Evolutionary conservation across 2,888 invertebrate genomes (phyloP), one percentile per base, ranked within the genome.

Genomic region (Odontomyia ornata): DNA sequence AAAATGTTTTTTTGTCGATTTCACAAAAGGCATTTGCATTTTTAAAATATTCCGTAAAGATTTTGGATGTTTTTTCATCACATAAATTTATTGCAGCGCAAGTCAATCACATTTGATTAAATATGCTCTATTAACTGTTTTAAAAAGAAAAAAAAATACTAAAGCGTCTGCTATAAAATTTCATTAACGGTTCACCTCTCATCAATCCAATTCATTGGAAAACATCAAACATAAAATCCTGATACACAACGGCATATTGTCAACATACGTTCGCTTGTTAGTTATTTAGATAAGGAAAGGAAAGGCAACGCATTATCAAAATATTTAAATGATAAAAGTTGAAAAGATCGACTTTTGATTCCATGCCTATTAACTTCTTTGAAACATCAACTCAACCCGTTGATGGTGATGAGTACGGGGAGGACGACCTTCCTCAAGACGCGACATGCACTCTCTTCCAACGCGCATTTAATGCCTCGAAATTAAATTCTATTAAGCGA

Each of bases 401-500:
- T 27, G 30, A 69, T 36, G 27, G 23, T 60, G 9, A 9, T 36
- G 60, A 28, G 47, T 57, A 57, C 64, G 27, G 36, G 72, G n/a
- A n/a, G n/a, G 60, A 47, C 72, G 69, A 57, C 64, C 73, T 77
- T 77, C 73, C 65, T 73, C 52, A 60, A 46, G 28, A 64, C n/a
- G 28, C 60, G 46, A 43, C 71, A 65, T 47, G 72, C 72, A 71
- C 57, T 69, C 28, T 76, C 73, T 71, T 47, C 21, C 25, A 13
- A 27, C 65, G 36, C 36, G 43, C 18, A n/a, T 65, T 60, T 43
- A 64, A 60, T 62, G 47, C 56, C 56, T 56, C 28, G 11, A 56
- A 52, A 72, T 21, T 64, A 69, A 76, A 73, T 46, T 75, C 62
- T 73, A 64, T 57, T 64, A 77, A 73, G 65, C 65, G 62, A 76